Conservation (phyloP, 2,888 invertebrate species). For the Scaptodrosophila latifasciaeformis region DNA sequence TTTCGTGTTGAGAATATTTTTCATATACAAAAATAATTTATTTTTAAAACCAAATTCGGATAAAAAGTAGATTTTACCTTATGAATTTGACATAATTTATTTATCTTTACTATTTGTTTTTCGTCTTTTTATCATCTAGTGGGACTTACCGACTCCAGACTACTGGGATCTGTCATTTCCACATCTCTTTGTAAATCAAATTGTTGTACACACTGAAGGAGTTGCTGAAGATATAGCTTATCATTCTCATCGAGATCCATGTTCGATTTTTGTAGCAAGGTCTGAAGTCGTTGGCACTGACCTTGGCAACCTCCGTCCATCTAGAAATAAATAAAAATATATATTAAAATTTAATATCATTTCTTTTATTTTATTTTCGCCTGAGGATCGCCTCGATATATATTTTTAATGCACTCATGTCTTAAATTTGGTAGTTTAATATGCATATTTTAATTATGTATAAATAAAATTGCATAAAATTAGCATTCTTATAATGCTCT, state of each 20-base stretch:
- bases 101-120: too few relatives aligned
- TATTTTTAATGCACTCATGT: background rate
- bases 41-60: too few relatives aligned
- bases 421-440: background rate
- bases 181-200: conserved; percentile 76
- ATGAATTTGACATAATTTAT: too few relatives aligned
- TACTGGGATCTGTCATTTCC: background rate
- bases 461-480: background rate
- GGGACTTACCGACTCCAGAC: too few relatives aligned
- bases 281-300: conserved; percentile 48
- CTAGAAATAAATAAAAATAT: conserved; percentile 8
- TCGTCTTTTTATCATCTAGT: too few relatives aligned
- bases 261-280: conserved; percentile 33
- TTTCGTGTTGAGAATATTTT: too few relatives aligned
- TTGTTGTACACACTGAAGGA: conserved; percentile 79
- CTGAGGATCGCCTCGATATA: too few relatives aligned
- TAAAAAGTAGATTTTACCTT: too few relatives aligned
- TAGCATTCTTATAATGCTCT: conserved; percentile 25
- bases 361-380: too few relatives aligned
- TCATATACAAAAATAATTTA: too few relatives aligned
- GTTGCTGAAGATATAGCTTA: conserved; percentile 80
- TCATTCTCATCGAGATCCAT: conserved; percentile 73
- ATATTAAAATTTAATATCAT: background rate
- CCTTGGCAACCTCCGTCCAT: conserved; percentile 53
- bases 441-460: too few relatives aligned